Base-by-base conservation (phyloP, 2,888 invertebrate genomes). In the Labia minor region DNA sequence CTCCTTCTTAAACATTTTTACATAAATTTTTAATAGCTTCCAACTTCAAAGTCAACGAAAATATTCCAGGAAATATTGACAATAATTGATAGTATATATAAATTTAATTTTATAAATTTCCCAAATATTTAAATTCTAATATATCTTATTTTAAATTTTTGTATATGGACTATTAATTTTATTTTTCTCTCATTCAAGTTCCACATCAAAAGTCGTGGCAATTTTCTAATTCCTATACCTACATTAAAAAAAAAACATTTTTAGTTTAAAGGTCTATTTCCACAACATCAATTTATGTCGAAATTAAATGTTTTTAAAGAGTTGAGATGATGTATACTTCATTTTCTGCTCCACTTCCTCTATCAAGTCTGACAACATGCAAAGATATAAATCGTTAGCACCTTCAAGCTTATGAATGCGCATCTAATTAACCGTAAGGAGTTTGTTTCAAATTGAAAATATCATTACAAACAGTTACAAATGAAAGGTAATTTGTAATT, bases 291-390 rank as follows among this genome's bases (percentile, higher is more conserved):
- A 49, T 49, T 49, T 8, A 49, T 49, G 49, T 49, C 49, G n/a
- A 49, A 49, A 49, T 49, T 11, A 16, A 14, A 49, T 49, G 49
- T 14, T 11, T 11, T 33, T 8, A 49, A 49, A 49, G 16, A 49
- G 16, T n/a, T 11, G 14, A 49, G 49, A 49, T 49, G 49, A 49
- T 49, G n/a, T 49, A 49, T 49, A 49, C 49, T 49, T 49, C 49
- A 49, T 49, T 49, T 49, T 49, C 49, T 49, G 49, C 49, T 49
- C 49, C 49, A 49, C 49, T 49, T 49, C 49, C 49, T 49, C 49
- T 49, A 49, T 49, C 49, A 49, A n/a, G 49, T 49, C 49, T 49
- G 49, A 49, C 49, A 49, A 49, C n/a, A 49, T 49, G 49, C 49
- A 14, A 49, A 49, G 49, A 49, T n/a, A 49, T 49, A 49, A 49